These are phyloP conservation scores for Augochlorella aurata DNA, from an alignment of 2,888 invertebrate genomes.

Conservation along the genomic window DNA sequence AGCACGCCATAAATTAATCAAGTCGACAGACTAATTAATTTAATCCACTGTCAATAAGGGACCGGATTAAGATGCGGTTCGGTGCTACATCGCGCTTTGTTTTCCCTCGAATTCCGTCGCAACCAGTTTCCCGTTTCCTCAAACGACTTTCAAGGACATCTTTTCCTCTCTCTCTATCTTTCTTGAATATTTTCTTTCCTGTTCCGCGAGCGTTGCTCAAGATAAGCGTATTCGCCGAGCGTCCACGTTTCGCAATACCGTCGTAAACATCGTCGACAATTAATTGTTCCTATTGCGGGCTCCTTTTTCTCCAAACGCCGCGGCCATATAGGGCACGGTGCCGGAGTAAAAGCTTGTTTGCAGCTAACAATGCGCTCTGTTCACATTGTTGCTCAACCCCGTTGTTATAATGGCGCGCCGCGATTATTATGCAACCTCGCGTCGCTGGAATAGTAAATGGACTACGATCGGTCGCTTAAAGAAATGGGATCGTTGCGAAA, in stretches of 20 bases:
- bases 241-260: constrained; percentile 27
- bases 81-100: background rate
- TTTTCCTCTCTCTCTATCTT: background rate
- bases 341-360: constrained; percentile 44
- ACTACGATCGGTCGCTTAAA: constrained; percentile 49
- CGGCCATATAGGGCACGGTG: constrained; percentile 21
- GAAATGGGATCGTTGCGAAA: constrained; percentile 59
- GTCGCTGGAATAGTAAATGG: constrained; percentile 63
- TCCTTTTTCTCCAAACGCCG: background rate
- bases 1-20: background rate
- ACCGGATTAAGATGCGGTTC: background rate
- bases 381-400: constrained; percentile 60
- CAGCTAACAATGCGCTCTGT: constrained; percentile 48
- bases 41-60: background rate
- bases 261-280: constrained; percentile 15
- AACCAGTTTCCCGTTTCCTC: background rate
- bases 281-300: constrained; percentile 16
- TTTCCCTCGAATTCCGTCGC: background rate
- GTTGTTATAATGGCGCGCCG: constrained; percentile 40
- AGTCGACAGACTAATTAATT: background rate
- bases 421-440: constrained; percentile 67
- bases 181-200: background rate
- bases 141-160: background rate
- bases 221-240: constrained; percentile 19
- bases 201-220: constrained; percentile 15